These are phyloP conservation scores for Buphagus erythrorhynchus DNA, from an alignment of 2,797 vertebrate genomes.

Conservation along the genomic window DNA sequence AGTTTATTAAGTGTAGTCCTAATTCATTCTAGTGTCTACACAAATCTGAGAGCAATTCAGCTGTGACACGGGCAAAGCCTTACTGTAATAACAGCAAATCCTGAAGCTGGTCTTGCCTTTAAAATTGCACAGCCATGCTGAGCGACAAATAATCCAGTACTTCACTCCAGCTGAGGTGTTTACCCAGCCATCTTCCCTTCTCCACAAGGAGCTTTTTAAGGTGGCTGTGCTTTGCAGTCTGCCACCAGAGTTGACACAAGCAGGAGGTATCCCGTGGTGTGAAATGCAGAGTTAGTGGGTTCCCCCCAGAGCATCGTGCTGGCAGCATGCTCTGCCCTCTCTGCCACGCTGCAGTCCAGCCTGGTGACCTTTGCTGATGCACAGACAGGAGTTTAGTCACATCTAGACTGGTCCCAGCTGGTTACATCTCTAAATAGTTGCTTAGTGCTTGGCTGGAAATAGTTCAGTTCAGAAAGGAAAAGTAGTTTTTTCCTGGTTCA, in stretches of 20 bases:
- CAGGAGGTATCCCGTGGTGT: not conserved
- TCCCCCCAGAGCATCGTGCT: fast-evolving
- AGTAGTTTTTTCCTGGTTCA: not conserved
- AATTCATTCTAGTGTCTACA: not conserved
- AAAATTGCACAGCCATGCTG: not conserved
- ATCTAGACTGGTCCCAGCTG: not conserved
- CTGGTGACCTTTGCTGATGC: not conserved
- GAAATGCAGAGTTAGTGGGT: not conserved
- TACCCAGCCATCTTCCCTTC: not conserved
- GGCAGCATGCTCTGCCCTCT: not conserved
- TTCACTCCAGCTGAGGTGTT: conserved; percentile 16
- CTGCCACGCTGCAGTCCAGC: not conserved
- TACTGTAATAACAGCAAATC: not conserved
- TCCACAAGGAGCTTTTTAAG: not conserved
- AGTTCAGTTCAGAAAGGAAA: not conserved
- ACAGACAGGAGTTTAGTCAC: not conserved
- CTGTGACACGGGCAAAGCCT: not conserved
- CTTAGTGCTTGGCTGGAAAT: not conserved
- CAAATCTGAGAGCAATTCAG: not conserved
- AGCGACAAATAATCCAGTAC: not conserved
- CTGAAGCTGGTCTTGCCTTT: not conserved
- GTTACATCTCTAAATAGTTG: not conserved
- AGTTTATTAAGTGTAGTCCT: not conserved
- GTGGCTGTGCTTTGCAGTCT: not conserved
- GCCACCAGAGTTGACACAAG: fast-evolving